These are phyloP conservation scores for Drosophila fulvimacula DNA, from an alignment of 2,888 invertebrate species.

Conservation along the genomic window DNA sequence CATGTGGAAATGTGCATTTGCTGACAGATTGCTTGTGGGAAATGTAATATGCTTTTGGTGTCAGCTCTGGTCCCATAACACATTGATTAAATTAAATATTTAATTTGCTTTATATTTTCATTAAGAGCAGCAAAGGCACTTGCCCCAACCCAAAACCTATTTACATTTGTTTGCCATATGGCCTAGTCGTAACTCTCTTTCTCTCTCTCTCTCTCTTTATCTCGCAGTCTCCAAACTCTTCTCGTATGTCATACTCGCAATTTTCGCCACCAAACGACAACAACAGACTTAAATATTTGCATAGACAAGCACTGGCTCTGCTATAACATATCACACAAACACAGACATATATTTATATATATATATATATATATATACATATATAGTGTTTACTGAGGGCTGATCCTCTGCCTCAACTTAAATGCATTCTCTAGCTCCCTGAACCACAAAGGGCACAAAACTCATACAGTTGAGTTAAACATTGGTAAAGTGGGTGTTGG, in stretches of 20 bases:
- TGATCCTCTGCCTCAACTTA: conserved; percentile 48
- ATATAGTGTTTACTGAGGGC: conserved; percentile 25
- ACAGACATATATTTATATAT: conserved; percentile 14
- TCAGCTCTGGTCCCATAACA: conserved; percentile 21
- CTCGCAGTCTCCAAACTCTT: neutral
- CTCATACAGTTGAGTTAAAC: conserved; percentile 52
- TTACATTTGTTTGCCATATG: conserved; percentile 53
- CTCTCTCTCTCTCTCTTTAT: conserved; percentile 1
- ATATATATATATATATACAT: conserved; percentile 11
- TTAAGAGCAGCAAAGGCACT: conserved; percentile 35
- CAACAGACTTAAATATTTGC: conserved; percentile 85
- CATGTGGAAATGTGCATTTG: conserved; percentile 15
- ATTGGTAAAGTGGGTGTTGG: conserved; percentile 8
- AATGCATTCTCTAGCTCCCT: conserved; percentile 65
- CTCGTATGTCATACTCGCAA: conserved; percentile 66
- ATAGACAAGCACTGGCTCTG: conserved; percentile 79
- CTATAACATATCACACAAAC: conserved; percentile 12
- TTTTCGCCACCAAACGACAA: conserved; percentile 82
- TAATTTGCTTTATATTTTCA: conserved; percentile 60
- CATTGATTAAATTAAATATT: conserved; percentile 63
- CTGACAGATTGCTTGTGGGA: conserved; percentile 35
- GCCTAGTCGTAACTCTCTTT: neutral
- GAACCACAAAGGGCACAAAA: conserved; percentile 60
- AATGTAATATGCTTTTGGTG: conserved; percentile 22
- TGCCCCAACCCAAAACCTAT: conserved; percentile 25